A percentile compares a stretch with the other conserved stretches of the same genome.
Evolutionary conservation across 1,140 invertebrate species (phyloP).

Genomic region (Sitophilus oryzae): DNA sequence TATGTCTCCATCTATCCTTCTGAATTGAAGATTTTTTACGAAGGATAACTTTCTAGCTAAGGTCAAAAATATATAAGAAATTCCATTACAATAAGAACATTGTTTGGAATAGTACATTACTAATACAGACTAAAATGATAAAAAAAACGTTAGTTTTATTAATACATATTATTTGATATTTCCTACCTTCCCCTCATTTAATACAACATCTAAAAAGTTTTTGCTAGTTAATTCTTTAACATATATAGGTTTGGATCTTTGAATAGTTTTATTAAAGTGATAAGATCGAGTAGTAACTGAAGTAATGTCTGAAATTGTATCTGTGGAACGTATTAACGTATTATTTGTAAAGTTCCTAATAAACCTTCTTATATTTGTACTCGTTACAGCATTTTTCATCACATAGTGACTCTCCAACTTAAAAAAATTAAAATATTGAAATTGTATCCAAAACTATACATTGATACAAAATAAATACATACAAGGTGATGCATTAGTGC

Average conservation of each 20-base stretch:
- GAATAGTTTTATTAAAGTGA: constrained; percentile 39
- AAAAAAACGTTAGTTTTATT: not conserved
- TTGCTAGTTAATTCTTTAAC: constrained; percentile 54
- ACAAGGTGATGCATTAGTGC: no score
- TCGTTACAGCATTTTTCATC: constrained; percentile 53
- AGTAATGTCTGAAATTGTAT: constrained; percentile 37
- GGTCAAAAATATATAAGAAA: constrained; percentile 58
- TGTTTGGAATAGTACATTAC: constrained; percentile 64
- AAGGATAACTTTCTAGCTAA: constrained; percentile 57
- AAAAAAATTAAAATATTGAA: constrained; percentile 35
- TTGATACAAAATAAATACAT: not conserved
- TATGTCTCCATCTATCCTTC: constrained; percentile 68
- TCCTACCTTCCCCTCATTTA: constrained; percentile 37
- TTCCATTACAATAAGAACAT: constrained; percentile 66
- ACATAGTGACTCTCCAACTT: constrained; percentile 65
- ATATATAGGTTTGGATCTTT: constrained; percentile 39
- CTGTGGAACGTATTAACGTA: constrained; percentile 46
- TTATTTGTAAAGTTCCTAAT: constrained; percentile 60
- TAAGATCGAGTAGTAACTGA: constrained; percentile 37
- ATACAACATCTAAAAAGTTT: constrained; percentile 47
- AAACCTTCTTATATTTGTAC: constrained; percentile 54
- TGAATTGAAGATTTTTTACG: constrained; percentile 54
- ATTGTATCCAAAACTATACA: constrained; percentile 1
- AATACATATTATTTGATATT: not conserved
- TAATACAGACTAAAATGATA: constrained; percentile 59